Conservation (phyloP, 2,888 invertebrate genomes). For the Platycnemis pennipes region DNA sequence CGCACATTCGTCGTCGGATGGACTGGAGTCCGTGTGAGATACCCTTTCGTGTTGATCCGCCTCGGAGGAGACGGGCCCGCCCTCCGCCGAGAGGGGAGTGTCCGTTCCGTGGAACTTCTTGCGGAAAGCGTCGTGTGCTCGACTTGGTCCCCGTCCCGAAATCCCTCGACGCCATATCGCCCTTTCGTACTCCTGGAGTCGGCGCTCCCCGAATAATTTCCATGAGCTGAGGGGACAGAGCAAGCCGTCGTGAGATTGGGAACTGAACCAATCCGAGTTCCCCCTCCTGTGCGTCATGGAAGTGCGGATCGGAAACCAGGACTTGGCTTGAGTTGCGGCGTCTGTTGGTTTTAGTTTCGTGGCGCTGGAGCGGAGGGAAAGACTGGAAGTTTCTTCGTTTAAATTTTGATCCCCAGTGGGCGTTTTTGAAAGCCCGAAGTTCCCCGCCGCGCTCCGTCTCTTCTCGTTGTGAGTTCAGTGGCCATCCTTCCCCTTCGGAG, state of each 20-base stretch:
- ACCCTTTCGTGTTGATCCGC: too few species aligned
- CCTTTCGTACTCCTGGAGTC: too few species aligned
- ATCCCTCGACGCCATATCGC: too few species aligned
- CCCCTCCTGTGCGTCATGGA: neutral
- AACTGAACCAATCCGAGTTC: neutral
- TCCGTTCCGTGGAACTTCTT: neutral
- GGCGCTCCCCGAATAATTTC: neutral
- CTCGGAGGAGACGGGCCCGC: too few species aligned
- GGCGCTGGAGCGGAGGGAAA: neutral
- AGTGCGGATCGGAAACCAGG: neutral
- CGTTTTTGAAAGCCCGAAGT: neutral
- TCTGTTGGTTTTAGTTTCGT: neutral
- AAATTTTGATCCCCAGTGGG: neutral
- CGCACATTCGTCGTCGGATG: neutral
- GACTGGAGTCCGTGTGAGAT: neutral
- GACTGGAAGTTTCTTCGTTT: neutral
- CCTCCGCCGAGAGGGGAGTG: neutral
- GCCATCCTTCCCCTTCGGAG: neutral
- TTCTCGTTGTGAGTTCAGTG: constrained; percentile 1
- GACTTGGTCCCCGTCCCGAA: too few species aligned
- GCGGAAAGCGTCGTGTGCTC: neutral
- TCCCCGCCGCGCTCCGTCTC: neutral
- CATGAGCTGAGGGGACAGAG: neutral
- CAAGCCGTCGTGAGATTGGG: neutral
- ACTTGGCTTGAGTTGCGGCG: neutral